Evolutionary conservation across 1,140 invertebrate species (phyloP), one percentile per base, ranked within the genome.

Genomic region (Hypsibius dujardini): DNA sequence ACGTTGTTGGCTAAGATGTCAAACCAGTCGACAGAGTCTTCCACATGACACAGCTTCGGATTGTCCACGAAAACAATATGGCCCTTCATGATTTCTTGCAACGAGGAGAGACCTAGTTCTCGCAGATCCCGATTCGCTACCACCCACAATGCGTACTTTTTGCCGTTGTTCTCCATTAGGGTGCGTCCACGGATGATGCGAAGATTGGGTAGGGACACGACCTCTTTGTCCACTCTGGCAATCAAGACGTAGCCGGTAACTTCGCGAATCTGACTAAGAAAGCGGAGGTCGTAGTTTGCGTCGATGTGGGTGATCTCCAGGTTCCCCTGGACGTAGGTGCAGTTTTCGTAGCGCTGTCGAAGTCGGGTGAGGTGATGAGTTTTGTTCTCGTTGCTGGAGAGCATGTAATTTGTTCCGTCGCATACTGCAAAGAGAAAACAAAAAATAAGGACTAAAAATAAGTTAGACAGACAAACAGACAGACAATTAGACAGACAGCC

Each of bases 181-280:
- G 89, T 91, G 72, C 90, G 83, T 1, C 94, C 95, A 46, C 94
- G 86, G 75, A 98, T 95, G 77, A 98, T 95, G 81, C 94, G 90
- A 47, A 98, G 82, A 73, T 86, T 85, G 1, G 91, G 92, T 71
- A 98, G 81, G 46, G 92, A 86, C 72, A 97, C 87, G 72, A 86
- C 84, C 56, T 84, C 83, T 0, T 95, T 87, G 77, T 92, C 88
- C 71, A 95, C 91, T 78, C 92, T 88, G 47, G 90, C 91, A 76
- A 97, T 95, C 46, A 98, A 83, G 56, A 98, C 90, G 79, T 97
- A 97, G 40, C 95, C 94, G 1, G 92, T 96, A 47, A 98, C 92
- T 77, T 86, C 93, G 56, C 91, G 84, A 74, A 98, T 97, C 76
- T 90, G 85, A 77, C 92, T 85, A n/a, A 97, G 82, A 79, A 97